Evolutionary conservation across 2,888 invertebrate species (phyloP), one percentile per base, ranked within the genome.

Genomic region (Isotomurus palustris): DNA sequence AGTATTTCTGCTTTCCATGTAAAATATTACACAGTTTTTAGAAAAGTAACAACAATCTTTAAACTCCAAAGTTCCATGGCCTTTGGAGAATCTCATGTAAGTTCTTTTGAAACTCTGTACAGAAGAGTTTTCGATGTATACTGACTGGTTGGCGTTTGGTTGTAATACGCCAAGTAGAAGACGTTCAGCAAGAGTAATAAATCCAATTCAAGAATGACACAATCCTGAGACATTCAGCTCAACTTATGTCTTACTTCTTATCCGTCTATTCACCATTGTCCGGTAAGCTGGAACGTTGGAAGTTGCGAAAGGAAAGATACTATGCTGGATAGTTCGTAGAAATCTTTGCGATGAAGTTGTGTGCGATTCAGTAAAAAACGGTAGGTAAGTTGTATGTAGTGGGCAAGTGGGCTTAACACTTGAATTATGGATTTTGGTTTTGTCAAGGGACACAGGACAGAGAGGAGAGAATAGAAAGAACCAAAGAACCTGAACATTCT

Each of bases 141-240:
- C n/a, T n/a, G n/a, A n/a, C 32, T 10, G 32, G 8, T 32, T 32
- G 8, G 32, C 14, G 8, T 32, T 32, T 32, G 32, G 32, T 8
- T 32, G 32, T 32, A 32, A 32, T 32, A 14, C 14, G n/a, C n/a
- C n/a, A n/a, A n/a, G n/a, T n/a, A n/a, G n/a, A n/a, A 10, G 32
- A 14, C 14, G 14, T 14, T 32, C 14, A 14, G 8, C 14, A 8
- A 14, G 40, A n/a, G 17, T 17, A 6, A 40, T 40, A 40, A 40
- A 40, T 40, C 40, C 17, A 6, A 14, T 14, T 6, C 38, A 6
- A 21, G 25, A 43, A 6, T 43, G 43, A 43, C 43, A 43, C 21
- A 21, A 43, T 21, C 21, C 5, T 21, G 21, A 43, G 43, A 43
- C 43, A 43, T 43, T 43, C 12, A 43, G 43, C 43, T 24, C 43